phyloP scores from a whole-genome alignment of 2,888 invertebrate genomes.

The Lysandra coridon region DNA sequence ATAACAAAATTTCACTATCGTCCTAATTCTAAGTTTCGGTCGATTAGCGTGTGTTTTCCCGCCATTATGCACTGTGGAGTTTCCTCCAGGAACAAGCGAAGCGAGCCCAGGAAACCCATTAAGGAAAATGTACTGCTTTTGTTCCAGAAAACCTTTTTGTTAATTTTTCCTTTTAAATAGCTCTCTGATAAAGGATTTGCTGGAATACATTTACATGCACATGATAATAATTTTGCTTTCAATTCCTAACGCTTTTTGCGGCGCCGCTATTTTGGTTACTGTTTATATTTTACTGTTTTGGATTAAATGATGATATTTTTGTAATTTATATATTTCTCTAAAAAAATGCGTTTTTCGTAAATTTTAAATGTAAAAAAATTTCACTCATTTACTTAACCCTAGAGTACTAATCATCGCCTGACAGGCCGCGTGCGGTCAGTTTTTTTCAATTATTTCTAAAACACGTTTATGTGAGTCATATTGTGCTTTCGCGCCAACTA shows the following conservation, averaged over 20 bases:
- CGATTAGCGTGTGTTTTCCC: not conserved
- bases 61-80: not conserved
- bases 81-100: not conserved
- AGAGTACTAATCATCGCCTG: too few relatives aligned
- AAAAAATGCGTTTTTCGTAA: too few relatives aligned
- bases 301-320: not conserved
- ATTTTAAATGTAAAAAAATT: too few relatives aligned
- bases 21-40: not conserved
- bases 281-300: not conserved
- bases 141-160: not conserved
- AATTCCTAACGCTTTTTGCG: too few relatives aligned
- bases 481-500: too few relatives aligned
- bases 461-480: too few relatives aligned
- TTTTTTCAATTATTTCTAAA: too few relatives aligned
- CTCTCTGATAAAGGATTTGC: not conserved
- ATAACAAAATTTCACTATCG: slow-evolving; percentile 4
- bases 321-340: too few relatives aligned
- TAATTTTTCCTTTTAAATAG: not conserved
- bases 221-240: not conserved
- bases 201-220: not conserved
- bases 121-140: not conserved
- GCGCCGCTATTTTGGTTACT: not conserved
- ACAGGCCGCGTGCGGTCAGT: too few relatives aligned
- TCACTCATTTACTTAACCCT: too few relatives aligned
- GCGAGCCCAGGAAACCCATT: slow-evolving; percentile 1